Percentiles rank a stretch among this genome's conserved stretches.
These are phyloP conservation scores for Indri indri DNA, from an alignment of 2,113 vertebrate species.

Conservation along the genomic window DNA sequence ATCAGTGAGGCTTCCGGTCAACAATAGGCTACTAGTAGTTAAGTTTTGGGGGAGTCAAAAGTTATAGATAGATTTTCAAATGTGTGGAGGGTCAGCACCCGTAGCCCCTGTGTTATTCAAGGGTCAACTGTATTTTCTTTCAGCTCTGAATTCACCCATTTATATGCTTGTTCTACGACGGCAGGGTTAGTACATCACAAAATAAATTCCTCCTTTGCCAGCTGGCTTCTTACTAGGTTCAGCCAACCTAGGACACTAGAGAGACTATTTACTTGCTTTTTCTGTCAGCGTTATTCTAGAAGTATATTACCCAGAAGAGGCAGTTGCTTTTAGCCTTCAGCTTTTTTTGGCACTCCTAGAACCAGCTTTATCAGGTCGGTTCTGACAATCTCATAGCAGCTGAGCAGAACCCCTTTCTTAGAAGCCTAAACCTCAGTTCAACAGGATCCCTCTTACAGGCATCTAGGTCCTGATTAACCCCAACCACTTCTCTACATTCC, in stretches of 20 bases:
- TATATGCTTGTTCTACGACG: not conserved
- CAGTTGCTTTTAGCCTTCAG: not conserved
- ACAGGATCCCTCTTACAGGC: not conserved
- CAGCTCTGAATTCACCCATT: not conserved
- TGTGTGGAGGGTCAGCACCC: not conserved
- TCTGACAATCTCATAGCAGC: not conserved
- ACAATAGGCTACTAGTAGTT: not conserved
- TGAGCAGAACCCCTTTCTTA: not conserved
- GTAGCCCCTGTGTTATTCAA: not conserved
- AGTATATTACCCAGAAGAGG: not conserved
- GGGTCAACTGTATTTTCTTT: not conserved
- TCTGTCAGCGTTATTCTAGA: not conserved
- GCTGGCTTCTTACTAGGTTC: not conserved
- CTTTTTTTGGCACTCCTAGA: not conserved
- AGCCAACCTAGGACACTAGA: not conserved
- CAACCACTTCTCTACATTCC: not conserved
- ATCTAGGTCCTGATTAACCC: not conserved
- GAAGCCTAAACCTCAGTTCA: not conserved
- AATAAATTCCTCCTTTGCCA: not conserved
- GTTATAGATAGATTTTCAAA: not conserved
- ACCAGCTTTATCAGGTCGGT: not conserved
- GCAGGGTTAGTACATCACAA: not conserved
- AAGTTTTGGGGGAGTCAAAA: not conserved
- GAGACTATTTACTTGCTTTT: not conserved
- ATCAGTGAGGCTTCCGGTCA: not conserved